Evolutionary conservation across 1,140 invertebrate genomes (phyloP).

Genomic region (Solenopsis invicta): DNA sequence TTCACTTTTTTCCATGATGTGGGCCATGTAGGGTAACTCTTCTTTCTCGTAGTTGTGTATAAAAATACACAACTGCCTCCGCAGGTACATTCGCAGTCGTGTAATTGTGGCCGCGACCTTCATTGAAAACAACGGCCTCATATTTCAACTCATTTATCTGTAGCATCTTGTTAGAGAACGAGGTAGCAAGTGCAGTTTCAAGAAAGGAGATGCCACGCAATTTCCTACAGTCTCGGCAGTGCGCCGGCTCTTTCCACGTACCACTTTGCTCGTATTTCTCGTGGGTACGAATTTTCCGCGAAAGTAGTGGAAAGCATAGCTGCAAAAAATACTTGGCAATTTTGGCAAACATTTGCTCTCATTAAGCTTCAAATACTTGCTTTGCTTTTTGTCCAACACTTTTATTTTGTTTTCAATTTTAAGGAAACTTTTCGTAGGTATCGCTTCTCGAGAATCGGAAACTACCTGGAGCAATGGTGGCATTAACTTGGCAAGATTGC

Average conservation of each 20-base stretch:
- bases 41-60: not conserved
- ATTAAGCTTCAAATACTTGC: not conserved
- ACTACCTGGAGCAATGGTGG: not conserved
- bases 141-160: constrained; percentile 31
- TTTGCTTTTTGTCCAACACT: not conserved
- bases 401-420: not conserved
- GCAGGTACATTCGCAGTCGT: not conserved
- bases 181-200: not conserved
- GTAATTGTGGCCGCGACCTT: constrained; percentile 29
- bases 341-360: not conserved
- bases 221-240: not conserved
- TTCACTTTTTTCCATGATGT: constrained; percentile 46
- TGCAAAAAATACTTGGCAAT: not conserved
- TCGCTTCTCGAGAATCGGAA: not conserved
- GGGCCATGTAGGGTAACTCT: not conserved
- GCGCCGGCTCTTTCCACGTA: not conserved
- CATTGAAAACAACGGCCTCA: not conserved
- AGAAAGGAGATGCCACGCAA: constrained; percentile 25
- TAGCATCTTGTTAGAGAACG: not conserved
- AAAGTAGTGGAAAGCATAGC: not conserved
- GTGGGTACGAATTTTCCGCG: not conserved
- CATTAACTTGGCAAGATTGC: not conserved
- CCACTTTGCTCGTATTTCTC: not conserved
- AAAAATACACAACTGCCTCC: no score
- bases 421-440: not conserved